A percentile compares a stretch with the other conserved stretches of the same genome.
Conservation (phyloP, 1,140 invertebrate genomes). For the Philopotamus ludificatus region DNA sequence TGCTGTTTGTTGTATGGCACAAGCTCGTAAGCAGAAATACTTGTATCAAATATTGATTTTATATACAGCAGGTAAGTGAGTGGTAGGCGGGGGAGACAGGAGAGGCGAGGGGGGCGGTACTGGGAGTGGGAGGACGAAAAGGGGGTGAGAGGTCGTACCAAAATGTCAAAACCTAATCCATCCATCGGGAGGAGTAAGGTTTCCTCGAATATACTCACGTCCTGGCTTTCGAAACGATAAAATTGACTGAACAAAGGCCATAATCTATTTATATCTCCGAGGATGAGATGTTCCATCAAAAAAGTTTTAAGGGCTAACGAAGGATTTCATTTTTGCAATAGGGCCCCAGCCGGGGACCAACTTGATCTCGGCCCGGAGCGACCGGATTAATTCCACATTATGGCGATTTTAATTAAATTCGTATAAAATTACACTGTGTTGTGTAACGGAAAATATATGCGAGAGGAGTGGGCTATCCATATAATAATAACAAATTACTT, state of each 20-base stretch:
- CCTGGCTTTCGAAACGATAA: slow-evolving; percentile 12
- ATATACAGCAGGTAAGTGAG: slow-evolving; percentile 9
- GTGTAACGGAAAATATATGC: no score
- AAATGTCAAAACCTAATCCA: slow-evolving; percentile 25
- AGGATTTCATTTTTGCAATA: neutral
- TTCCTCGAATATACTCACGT: neutral
- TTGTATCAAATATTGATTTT: slow-evolving; percentile 27
- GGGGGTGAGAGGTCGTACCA: no score
- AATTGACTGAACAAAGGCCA: slow-evolving; percentile 18
- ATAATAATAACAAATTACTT: no score
- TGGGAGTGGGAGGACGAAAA: no score
- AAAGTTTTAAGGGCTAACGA: neutral
- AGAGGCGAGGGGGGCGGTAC: no score
- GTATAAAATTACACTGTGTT: no score
- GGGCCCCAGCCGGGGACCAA: neutral
- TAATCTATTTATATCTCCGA: slow-evolving; percentile 19
- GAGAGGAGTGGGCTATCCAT: no score
- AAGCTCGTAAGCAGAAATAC: neutral
- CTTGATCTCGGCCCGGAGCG: neutral
- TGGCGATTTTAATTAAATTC: no score
- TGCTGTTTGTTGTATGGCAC: no score
- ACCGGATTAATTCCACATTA: no score
- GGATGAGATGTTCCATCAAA: neutral
- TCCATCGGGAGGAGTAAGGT: slow-evolving; percentile 13
- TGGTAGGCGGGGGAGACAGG: neutral